Evolutionary conservation across 2,888 invertebrate species (phyloP).

Genomic region (Pyrochroa serraticornis): DNA sequence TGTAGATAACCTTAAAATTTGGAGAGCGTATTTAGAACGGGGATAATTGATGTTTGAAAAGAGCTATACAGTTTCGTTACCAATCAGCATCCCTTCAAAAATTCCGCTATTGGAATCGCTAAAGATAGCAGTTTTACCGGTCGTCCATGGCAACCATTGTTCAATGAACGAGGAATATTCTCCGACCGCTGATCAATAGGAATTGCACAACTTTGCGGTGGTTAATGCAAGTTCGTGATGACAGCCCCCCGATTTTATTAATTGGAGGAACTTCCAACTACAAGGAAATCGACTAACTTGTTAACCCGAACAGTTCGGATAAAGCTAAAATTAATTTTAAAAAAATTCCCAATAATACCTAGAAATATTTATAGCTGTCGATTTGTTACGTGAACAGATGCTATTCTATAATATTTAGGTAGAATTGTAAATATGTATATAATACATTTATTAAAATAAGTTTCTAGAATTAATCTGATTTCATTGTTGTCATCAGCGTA

Average conservation of each 20-base stretch:
- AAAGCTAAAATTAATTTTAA: neutral
- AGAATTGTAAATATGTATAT: slow-evolving; percentile 25
- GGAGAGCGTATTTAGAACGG: neutral
- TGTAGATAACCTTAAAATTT: neutral
- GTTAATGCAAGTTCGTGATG: slow-evolving; percentile 3
- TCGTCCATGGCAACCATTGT: slow-evolving; percentile 6
- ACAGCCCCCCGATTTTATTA: slow-evolving; percentile 5
- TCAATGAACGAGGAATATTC: slow-evolving; percentile 9
- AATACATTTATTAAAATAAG: neutral
- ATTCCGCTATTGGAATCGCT: slow-evolving; percentile 1
- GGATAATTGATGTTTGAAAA: neutral
- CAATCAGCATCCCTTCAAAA: neutral
- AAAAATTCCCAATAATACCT: neutral
- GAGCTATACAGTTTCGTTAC: neutral
- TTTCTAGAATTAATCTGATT: neutral
- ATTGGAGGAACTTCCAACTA: slow-evolving; percentile 12
- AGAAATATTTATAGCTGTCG: too few relatives aligned
- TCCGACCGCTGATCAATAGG: slow-evolving; percentile 10
- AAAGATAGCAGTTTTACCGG: slow-evolving; percentile 5
- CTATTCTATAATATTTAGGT: neutral
- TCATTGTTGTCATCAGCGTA: neutral
- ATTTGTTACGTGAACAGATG: too few relatives aligned
- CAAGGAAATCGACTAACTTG: slow-evolving; percentile 7
- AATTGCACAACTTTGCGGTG: slow-evolving; percentile 11
- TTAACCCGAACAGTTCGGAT: slow-evolving; percentile 3